Evolutionary conservation across 2,797 vertebrate genomes (phyloP), one percentile per base, ranked within the genome.

Genomic region (Moxostoma hubbsi): DNA sequence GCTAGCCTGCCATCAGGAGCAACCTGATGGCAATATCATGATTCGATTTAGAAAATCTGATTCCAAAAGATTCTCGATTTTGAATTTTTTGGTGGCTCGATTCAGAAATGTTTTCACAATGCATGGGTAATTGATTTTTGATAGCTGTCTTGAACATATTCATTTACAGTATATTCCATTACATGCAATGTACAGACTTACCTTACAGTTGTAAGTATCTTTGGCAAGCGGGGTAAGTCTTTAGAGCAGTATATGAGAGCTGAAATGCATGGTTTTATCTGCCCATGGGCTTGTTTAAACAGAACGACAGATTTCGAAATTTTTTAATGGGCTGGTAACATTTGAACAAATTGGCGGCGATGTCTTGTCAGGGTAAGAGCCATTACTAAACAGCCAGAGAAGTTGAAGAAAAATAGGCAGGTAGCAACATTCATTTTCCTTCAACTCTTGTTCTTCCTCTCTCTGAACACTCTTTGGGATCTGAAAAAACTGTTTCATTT

Each of bases 101-200:
- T 24, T 24, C 24, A 24, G 24, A 24, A 24, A 2, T 1, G 2
- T 24, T 24, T 24, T 2, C 24, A 24, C 24, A 24, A 2, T 24
- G 24, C 24, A 24, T 24, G 24, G 24, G 24, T 24, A 24, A 24
- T 24, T 24, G 24, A 24, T 24, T 24, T 24, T 24, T 24, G 1
- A 24, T 24, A 90, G 89, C 89, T 90, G 89, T 91, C 88, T 91
- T 51, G 16, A 66, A 16, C 64, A 49, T 16, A 59, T 18, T 18
- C 57, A 24, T 10, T 5, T 55, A 4, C 53, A n/a, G 4, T 51
- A 53, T 49, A 9, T 53, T n/a, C 12, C 11, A 24, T 9, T 9
- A 9, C 51, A 4, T 0, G 0, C 51, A 4, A 11, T 18, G 8
- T 45, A 36, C n/a, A 18, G 15, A 0, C 46, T 62, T 2, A 51